These are phyloP conservation scores for Pyralis farinalis DNA, from an alignment of 2,888 invertebrate species.

Conservation along the genomic window DNA sequence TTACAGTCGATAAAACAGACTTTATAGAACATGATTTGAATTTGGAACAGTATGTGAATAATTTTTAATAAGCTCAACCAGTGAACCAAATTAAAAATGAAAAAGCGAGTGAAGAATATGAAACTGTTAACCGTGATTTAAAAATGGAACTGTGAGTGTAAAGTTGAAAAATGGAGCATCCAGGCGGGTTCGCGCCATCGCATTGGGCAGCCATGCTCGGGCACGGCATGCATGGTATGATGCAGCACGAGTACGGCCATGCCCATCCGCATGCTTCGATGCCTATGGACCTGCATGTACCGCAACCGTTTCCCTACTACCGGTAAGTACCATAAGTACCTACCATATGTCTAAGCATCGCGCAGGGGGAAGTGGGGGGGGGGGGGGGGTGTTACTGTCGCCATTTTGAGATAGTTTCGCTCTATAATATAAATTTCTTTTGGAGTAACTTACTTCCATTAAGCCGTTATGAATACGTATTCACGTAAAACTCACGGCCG, in stretches of 20 bases:
- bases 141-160: slow-evolving; percentile 35
- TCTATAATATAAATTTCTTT: too few species aligned
- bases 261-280: slow-evolving; percentile 83
- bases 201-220: slow-evolving; percentile 90
- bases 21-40: too few species aligned
- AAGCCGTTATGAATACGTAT: too few species aligned
- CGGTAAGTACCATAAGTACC: slow-evolving; percentile 88
- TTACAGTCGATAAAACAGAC: too few species aligned
- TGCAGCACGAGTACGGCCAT: slow-evolving; percentile 82
- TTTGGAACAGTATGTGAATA: too few species aligned
- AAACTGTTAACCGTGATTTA: slow-evolving; percentile 13
- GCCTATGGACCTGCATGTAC: slow-evolving; percentile 96
- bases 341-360: too few species aligned
- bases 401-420: too few species aligned
- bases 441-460: too few species aligned
- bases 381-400: too few species aligned
- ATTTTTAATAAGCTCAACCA: too few species aligned
- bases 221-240: slow-evolving; percentile 83
- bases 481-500: too few species aligned
- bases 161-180: slow-evolving; percentile 65
- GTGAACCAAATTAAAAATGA: background rate
- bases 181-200: slow-evolving; percentile 87
- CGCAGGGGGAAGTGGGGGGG: too few species aligned
- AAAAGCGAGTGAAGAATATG: background rate
- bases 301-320: slow-evolving; percentile 95